Conservation (phyloP, 1,140 invertebrate genomes). For the Zophobas morio region DNA sequence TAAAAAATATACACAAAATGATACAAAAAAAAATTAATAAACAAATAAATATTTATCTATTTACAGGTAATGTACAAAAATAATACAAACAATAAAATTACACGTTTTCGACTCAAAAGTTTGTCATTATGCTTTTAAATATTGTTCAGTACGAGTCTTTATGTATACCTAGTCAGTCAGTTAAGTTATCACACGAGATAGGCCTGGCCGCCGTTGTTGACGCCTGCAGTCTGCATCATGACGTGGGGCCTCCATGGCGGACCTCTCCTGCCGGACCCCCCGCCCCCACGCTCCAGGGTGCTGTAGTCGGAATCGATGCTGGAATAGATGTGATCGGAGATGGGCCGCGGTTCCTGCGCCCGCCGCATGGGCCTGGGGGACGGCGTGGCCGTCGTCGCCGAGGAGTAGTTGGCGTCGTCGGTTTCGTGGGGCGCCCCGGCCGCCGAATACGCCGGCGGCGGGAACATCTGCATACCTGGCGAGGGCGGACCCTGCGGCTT, state of each 20-base stretch:
- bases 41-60: slow-evolving; percentile 68
- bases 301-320: slow-evolving; percentile 89
- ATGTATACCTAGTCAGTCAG: slow-evolving; percentile 66
- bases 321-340: slow-evolving; percentile 89
- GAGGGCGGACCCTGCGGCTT: slow-evolving; percentile 67
- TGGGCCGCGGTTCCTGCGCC: slow-evolving; percentile 76
- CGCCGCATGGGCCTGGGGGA: slow-evolving; percentile 75
- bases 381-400: slow-evolving; percentile 75
- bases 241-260: slow-evolving; percentile 66
- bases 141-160: slow-evolving; percentile 58
- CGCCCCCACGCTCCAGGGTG: slow-evolving; percentile 72
- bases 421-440: slow-evolving; percentile 68
- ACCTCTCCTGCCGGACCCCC: slow-evolving; percentile 67
- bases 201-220: slow-evolving; percentile 70
- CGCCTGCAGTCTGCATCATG: slow-evolving; percentile 64
- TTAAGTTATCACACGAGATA: slow-evolving; percentile 73
- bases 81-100: slow-evolving; percentile 65
- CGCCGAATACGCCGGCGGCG: slow-evolving; percentile 71
- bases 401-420: slow-evolving; percentile 75
- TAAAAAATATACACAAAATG: slow-evolving; percentile 67
- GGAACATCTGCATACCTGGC: slow-evolving; percentile 68
- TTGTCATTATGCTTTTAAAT: slow-evolving; percentile 46
- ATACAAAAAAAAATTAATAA: slow-evolving; percentile 64
- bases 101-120: slow-evolving; percentile 56
- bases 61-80: slow-evolving; percentile 68